Evolutionary conservation across 2,888 invertebrate species (phyloP), one percentile per base, ranked within the genome.

Genomic region (Epinotia brunnichana): DNA sequence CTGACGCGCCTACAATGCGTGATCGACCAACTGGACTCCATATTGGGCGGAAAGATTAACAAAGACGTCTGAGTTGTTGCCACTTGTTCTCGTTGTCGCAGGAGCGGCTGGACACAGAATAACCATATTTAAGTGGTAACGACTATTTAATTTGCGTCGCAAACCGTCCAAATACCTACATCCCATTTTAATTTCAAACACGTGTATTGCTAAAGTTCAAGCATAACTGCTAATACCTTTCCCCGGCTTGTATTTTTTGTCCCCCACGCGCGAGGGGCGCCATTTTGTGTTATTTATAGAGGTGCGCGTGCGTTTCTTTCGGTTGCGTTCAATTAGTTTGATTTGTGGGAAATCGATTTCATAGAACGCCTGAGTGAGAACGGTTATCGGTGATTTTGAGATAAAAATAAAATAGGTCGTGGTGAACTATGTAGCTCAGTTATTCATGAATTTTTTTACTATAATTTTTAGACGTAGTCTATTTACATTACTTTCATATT

Each of bases 311-410:
- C 84, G 85, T 66, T 64, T 57, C 76, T 76, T 74, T 67, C 41
- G 29, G 63, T 48, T 84, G 85, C 83, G 79, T 89, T 90, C 90
- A 90, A 88, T 88, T 90, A 90, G 87, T 89, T 89, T 90, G 88
- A 91, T 90, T 88, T 90, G 86, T 86, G 82, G 81, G 81, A 82
- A 87, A 86, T 85, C 83, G 84, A 86, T 86, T 86, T 84, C 82
- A 83, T 69, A 81, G 81, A 84, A 84, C 75, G 78, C 77, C 71
- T 75, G 72, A 76, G 76, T 67, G 70, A 44, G 19, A 44, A 71
- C 11, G 59, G 51, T 57, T 59, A 63, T 63, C 75, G 70, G 62
- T 68, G 61, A 68, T 69, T 63, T 51, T 41, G 15, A 24, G n/a
- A 68, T 54, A 60, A 19, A 57, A 57, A 69, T 69, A 59, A 53